phyloP scores from a whole-genome alignment of 2,888 invertebrate species.

The Drosophila mercatorum region DNA sequence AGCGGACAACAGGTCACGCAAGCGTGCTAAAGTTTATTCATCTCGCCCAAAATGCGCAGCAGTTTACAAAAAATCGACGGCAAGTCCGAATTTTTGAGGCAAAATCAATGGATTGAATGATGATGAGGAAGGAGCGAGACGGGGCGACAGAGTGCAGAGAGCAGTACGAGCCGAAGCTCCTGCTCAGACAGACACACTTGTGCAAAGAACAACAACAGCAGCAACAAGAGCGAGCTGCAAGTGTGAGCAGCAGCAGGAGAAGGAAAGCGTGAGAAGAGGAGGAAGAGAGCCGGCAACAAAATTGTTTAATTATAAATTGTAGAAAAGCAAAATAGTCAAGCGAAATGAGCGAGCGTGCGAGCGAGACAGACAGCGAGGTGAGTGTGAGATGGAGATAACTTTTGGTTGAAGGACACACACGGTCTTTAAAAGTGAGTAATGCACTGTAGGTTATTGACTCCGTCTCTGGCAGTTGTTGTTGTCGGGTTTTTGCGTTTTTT shows the following conservation, averaged over 20 bases:
- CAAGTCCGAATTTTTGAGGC: constrained; percentile 50
- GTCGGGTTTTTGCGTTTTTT: constrained; percentile 40
- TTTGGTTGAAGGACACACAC: constrained; percentile 83
- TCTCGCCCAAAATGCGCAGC: constrained; percentile 67
- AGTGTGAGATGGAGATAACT: constrained; percentile 74
- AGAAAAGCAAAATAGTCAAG: constrained; percentile 60
- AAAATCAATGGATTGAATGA: constrained; percentile 53
- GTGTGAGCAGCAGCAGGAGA: constrained; percentile 11
- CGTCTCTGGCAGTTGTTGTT: constrained; percentile 36
- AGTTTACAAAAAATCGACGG: constrained; percentile 57
- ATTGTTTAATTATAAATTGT: constrained; percentile 79
- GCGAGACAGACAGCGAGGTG: constrained; percentile 11
- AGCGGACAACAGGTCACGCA: constrained; percentile 66
- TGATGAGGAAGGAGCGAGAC: constrained; percentile 27
- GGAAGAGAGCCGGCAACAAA: constrained; percentile 28
- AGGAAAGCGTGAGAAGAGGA: neutral
- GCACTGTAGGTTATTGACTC: constrained; percentile 82
- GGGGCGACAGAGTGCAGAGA: neutral
- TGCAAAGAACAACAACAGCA: constrained; percentile 45
- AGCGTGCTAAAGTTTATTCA: constrained; percentile 75
- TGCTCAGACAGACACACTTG: constrained; percentile 57
- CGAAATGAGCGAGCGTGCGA: constrained; percentile 23
- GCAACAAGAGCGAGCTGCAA: constrained; percentile 32
- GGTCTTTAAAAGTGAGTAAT: constrained; percentile 83
- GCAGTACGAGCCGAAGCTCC: constrained; percentile 5